Percentiles rank a stretch among this genome's conserved stretches.
phyloP scores from a whole-genome alignment of 2,888 invertebrate genomes.

The Ceramica pisi region DNA sequence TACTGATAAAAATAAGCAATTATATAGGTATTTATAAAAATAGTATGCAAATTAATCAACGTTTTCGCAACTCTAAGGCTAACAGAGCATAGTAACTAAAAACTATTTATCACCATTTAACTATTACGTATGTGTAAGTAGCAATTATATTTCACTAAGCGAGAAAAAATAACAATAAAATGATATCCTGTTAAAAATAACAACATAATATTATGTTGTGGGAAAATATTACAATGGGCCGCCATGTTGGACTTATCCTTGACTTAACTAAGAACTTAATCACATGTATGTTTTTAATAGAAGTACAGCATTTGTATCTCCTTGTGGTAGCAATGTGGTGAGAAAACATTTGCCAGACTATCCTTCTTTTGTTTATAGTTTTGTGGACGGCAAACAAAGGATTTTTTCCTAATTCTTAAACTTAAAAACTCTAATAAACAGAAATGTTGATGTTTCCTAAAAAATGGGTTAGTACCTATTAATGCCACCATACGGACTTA shows the following conservation, averaged over 20 bases:
- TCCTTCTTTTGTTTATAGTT: not conserved
- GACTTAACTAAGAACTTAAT: conserved; percentile 47
- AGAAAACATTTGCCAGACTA: not conserved
- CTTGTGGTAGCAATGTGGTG: conserved; percentile 8
- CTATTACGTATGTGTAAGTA: conserved; percentile 8
- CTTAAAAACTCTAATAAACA: too few relatives aligned
- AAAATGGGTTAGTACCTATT: too few relatives aligned
- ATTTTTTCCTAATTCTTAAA: too few relatives aligned
- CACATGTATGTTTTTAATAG: conserved; percentile 26
- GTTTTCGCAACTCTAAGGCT: conserved; percentile 1
- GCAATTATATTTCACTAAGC: conserved; percentile 45
- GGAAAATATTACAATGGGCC: conserved; percentile 58
- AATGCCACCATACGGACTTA: too few relatives aligned
- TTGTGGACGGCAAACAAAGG: not conserved
- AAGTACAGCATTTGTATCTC: conserved; percentile 19
- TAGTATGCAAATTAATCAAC: not conserved
- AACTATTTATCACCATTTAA: conserved; percentile 29
- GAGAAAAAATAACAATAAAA: conserved; percentile 54
- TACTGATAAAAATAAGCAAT: too few relatives aligned
- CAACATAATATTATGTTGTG: conserved; percentile 52
- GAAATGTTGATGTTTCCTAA: too few relatives aligned
- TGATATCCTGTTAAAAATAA: conserved; percentile 56
- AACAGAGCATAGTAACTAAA: conserved; percentile 14
- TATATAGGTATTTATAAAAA: not conserved
- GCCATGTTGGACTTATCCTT: conserved; percentile 53